These are phyloP conservation scores for Micromys minutus DNA, from an alignment of 2,113 vertebrate species.

Conservation along the genomic window DNA sequence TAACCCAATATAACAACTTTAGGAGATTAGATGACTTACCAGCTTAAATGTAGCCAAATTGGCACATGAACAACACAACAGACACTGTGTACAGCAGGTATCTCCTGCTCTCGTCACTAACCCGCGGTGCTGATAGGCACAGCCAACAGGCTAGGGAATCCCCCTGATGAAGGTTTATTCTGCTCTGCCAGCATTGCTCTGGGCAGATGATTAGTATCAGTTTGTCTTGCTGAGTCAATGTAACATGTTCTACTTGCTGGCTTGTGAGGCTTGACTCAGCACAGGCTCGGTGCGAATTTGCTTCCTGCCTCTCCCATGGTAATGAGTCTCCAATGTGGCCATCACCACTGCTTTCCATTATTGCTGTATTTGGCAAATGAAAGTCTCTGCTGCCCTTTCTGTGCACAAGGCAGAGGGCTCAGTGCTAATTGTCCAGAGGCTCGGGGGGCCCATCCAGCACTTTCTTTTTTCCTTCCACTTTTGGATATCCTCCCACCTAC, in stretches of 20 bases:
- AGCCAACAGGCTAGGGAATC: neutral
- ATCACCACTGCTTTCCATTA: neutral
- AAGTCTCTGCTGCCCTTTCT: neutral
- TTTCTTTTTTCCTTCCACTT: neutral
- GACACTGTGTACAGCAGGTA: neutral
- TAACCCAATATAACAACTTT: neutral
- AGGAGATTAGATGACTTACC: neutral
- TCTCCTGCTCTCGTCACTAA: neutral
- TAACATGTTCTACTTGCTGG: neutral
- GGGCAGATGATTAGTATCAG: neutral
- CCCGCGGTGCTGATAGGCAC: neutral
- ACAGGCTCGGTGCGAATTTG: neutral
- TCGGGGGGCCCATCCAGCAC: accelerated
- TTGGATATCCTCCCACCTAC: neutral
- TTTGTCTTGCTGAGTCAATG: neutral
- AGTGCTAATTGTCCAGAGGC: neutral
- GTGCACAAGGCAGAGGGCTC: neutral
- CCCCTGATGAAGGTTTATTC: neutral
- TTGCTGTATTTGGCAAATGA: neutral
- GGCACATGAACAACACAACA: neutral
- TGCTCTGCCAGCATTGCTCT: accelerated
- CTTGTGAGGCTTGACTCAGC: neutral
- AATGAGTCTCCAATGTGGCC: neutral
- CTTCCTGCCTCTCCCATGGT: neutral
- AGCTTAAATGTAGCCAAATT: neutral